A percentile compares a stretch with the other conserved stretches of the same genome.
Evolutionary conservation across 2,888 invertebrate genomes (phyloP).

Genomic region (Amphiduros pacificus): DNA sequence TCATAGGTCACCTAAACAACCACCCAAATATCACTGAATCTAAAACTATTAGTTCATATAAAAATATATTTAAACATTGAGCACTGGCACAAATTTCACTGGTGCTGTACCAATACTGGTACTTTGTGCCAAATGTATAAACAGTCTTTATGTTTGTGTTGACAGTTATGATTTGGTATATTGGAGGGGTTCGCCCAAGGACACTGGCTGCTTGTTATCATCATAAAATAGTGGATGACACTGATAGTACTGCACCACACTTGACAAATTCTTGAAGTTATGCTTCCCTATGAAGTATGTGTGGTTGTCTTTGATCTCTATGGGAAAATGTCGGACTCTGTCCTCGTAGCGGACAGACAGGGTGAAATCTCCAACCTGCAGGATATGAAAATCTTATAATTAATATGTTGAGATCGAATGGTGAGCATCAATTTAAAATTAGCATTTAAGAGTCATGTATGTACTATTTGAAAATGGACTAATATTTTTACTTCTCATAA

Average conservation of each 20-base stretch:
- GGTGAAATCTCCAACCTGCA: constrained; percentile 26
- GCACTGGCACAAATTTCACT: too few relatives aligned
- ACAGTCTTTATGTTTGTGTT: background rate
- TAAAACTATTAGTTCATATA: too few relatives aligned
- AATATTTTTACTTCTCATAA: too few relatives aligned
- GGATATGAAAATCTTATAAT: background rate
- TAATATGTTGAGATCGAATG: too few relatives aligned
- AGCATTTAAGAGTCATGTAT: too few relatives aligned
- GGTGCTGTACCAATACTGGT: too few relatives aligned
- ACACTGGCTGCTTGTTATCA: constrained; percentile 21
- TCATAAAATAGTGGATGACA: constrained; percentile 28
- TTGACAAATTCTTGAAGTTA: constrained; percentile 25
- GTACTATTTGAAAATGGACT: too few relatives aligned
- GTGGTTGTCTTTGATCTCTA: constrained; percentile 22
- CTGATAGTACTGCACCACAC: constrained; percentile 27
- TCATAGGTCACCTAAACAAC: too few relatives aligned
- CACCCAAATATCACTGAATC: too few relatives aligned
- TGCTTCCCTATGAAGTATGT: constrained; percentile 31
- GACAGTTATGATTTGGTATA: background rate
- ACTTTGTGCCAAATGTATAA: too few relatives aligned
- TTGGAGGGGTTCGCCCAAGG: constrained; percentile 23
- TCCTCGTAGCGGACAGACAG: constrained; percentile 25
- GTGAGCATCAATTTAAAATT: too few relatives aligned
- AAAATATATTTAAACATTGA: too few relatives aligned
- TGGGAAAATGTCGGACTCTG: constrained; percentile 29